These are phyloP conservation scores for Fistularia tabacaria DNA, from an alignment of 2,797 vertebrate genomes.

Conservation along the genomic window DNA sequence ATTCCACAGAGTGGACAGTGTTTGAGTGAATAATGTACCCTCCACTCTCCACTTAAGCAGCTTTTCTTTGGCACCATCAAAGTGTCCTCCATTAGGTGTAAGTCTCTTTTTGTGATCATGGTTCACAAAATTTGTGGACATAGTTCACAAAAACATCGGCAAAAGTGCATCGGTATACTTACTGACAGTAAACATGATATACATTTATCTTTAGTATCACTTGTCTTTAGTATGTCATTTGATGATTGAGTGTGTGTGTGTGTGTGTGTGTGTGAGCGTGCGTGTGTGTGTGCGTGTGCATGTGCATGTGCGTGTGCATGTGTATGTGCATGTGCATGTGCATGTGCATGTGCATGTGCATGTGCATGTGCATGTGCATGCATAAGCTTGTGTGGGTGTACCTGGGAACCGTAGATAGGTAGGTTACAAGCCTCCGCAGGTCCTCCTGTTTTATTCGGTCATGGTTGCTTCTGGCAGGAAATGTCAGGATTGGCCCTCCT, in stretches of 20 bases:
- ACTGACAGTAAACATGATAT: too few species aligned
- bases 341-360: not conserved
- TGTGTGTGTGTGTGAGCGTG: not conserved
- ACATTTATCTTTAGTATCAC: not conserved
- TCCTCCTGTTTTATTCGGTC: slow-evolving; percentile 99
- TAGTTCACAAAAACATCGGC: not conserved
- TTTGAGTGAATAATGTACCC: slow-evolving; percentile 16
- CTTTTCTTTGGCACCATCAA: too few species aligned
- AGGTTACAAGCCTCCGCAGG: slow-evolving; percentile 92
- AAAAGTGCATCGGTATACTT: too few species aligned
- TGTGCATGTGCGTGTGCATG: too few species aligned
- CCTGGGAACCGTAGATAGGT: slow-evolving; percentile 97
- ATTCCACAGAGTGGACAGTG: not conserved
- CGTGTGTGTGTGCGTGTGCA: not conserved
- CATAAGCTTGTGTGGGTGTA: slow-evolving; percentile 40
- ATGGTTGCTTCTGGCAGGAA: slow-evolving; percentile 95
- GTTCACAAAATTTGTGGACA: not conserved
- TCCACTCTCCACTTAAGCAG: slow-evolving; percentile 9
- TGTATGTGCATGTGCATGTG: too few species aligned
- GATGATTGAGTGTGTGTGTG: not conserved
- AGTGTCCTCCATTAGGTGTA: too few species aligned
- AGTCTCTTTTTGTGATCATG: too few species aligned
- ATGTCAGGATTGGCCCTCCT: slow-evolving; percentile 96
- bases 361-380: not conserved
- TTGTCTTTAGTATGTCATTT: not conserved